These are phyloP conservation scores for Falco columbarius DNA, from an alignment of 2,797 vertebrate species.

Conservation along the genomic window DNA sequence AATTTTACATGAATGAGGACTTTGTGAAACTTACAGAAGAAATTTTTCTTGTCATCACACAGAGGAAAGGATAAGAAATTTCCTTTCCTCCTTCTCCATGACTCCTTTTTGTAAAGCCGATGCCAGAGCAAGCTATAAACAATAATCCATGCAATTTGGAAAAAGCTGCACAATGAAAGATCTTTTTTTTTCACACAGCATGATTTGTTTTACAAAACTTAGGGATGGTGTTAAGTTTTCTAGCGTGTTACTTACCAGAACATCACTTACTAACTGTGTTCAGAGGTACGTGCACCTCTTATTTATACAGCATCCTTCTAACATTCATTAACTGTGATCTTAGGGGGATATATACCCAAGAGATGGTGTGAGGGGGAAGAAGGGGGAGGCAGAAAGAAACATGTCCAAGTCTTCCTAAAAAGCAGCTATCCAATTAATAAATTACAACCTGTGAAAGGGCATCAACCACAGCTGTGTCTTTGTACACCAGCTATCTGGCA, in stretches of 20 bases:
- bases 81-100: neutral
- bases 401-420: neutral
- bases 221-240: neutral
- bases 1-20: neutral
- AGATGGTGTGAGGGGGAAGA: neutral
- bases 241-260: neutral
- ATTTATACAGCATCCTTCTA: neutral
- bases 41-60: neutral
- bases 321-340: neutral
- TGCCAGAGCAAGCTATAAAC: neutral
- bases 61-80: neutral
- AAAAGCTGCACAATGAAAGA: neutral
- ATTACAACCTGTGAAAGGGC: neutral
- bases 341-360: neutral
- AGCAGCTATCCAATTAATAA: neutral
- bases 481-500: neutral
- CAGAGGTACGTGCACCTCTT: fast-evolving
- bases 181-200: neutral
- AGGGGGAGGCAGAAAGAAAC: neutral
- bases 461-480: neutral
- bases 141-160: neutral
- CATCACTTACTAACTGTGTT: neutral
- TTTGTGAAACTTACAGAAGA: neutral
- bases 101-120: neutral
- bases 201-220: neutral